Evolutionary conservation across 2,113 vertebrate genomes (phyloP).

Genomic region (Ochotona princeps): DNA sequence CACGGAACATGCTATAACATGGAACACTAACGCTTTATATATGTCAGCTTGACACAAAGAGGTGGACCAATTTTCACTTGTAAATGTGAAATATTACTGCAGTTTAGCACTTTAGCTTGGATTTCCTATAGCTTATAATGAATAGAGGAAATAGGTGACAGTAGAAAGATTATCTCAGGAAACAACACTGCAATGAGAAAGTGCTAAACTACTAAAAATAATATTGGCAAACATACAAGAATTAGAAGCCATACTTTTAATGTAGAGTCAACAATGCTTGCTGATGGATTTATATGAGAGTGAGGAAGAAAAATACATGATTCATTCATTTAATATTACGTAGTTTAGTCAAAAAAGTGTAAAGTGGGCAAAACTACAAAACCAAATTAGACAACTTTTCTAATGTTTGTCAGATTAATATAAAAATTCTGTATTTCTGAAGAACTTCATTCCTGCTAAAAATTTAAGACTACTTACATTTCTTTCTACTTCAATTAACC

Average conservation of each 20-base stretch:
- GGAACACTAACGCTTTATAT: neutral
- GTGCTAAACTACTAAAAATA: slow-evolving; percentile 11
- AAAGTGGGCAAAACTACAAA: slow-evolving; percentile 48
- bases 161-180: neutral
- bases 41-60: slow-evolving; percentile 2
- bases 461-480: slow-evolving; percentile 90
- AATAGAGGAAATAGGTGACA: slow-evolving; percentile 15
- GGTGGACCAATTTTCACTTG: slow-evolving; percentile 1
- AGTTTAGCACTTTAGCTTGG: neutral
- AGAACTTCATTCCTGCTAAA: slow-evolving; percentile 3
- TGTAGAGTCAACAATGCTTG: neutral
- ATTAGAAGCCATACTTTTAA: neutral
- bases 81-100: neutral
- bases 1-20: neutral
- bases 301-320: neutral
- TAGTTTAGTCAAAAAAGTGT: slow-evolving; percentile 38
- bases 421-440: slow-evolving; percentile 4
- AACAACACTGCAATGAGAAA: slow-evolving; percentile 30
- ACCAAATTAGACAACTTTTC: neutral
- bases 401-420: slow-evolving; percentile 31
- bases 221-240: slow-evolving; percentile 15
- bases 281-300: neutral
- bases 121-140: neutral
- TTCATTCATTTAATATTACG: slow-evolving; percentile 19
- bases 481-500: slow-evolving; percentile 98